Base-by-base conservation (phyloP, 2,113 vertebrate genomes). In the Prunella fulvescens region DNA sequence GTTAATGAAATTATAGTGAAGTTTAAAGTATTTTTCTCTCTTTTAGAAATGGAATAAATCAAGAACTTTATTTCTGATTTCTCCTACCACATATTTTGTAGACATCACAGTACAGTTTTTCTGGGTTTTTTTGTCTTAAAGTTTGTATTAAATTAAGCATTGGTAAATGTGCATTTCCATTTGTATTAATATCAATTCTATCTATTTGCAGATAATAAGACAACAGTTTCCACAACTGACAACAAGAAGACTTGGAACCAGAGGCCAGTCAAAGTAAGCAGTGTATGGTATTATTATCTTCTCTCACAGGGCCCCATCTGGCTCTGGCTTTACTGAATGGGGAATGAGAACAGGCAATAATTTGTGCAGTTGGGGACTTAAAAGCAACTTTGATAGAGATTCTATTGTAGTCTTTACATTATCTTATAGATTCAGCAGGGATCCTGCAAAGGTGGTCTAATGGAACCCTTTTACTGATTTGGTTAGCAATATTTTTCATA, bases 241-340 rank as follows among this genome's bases (percentile, higher is more conserved):
- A 0, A 99, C 99, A 91, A 98, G 99, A 97, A 98, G 99, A 97
- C 98, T 99, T 50, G 99, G 99, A 91, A 99, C 99, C 47, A 98
- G 99, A 97, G 99, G 99, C 83, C 99, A 99, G 95, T 99, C 99
- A 44, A 99, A 99, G 99, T 99, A 98, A 99, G 99, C 95, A 94
- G 72, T 22, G 25, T 54, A 54, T 92, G 73, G 66, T 90, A 31
- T 48, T 74, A 81, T 81, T 50, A 25, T 67, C 18, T 61, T 77
- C 61, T 88, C 51, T 40, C 37, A 62, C 14, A 71, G 80, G 71
- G 64, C 13, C 42, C 31, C 48, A 37, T 54, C 65, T 86, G 82
- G 25, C 24, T 69, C 51, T 78, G 64, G 18, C 33, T 93, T 86
- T 83, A 31, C 57, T 80, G 39, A 64, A 56, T 20, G n/a, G 33